phyloP scores from a whole-genome alignment of 2,113 vertebrate genomes.

The Gallinago undulata region DNA sequence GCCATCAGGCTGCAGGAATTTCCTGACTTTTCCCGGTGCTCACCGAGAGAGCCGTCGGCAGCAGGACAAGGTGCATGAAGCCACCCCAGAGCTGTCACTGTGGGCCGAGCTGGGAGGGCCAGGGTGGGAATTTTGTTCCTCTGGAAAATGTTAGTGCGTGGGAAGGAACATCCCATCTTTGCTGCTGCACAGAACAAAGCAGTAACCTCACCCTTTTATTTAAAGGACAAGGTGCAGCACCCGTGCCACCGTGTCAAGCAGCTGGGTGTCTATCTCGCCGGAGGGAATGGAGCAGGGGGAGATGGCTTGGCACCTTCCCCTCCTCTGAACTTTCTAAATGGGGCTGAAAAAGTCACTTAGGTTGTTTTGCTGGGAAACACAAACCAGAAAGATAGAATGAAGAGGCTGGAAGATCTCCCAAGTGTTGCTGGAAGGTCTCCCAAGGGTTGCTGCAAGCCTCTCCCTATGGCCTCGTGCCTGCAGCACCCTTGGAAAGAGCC shows the following conservation, averaged over 20 bases:
- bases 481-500: no score
- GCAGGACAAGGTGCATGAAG: not conserved
- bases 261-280: not conserved
- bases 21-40: not conserved
- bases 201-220: not conserved
- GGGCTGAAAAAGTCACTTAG: not conserved
- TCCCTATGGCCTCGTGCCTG: not conserved
- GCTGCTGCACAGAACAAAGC: not conserved
- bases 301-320: not conserved
- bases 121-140: not conserved
- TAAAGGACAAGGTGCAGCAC: not conserved
- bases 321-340: not conserved
- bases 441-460: not conserved
- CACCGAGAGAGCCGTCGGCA: not conserved
- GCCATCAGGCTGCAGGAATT: not conserved
- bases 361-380: not conserved
- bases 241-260: accelerated
- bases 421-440: not conserved
- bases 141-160: not conserved
- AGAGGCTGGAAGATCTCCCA: not conserved
- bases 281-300: not conserved
- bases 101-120: accelerated
- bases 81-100: not conserved
- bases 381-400: not conserved
- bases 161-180: not conserved